Evolutionary conservation across 1,140 invertebrate genomes (phyloP), one percentile per base, ranked within the genome.

Genomic region (Campoletis sonorensis): DNA sequence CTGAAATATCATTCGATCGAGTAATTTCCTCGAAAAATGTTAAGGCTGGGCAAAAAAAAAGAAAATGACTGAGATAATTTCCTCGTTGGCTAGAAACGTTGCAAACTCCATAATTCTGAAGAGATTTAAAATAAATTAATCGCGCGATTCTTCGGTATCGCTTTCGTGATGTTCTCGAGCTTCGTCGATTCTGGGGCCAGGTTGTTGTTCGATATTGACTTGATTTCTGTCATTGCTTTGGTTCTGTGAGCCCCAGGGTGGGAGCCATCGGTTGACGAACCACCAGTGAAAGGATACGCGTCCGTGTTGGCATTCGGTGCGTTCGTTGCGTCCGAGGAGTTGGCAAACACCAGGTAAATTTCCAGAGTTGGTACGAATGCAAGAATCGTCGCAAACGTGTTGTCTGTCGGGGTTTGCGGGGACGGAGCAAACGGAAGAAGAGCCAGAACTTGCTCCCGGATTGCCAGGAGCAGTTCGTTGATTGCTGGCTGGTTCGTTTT

Each of bases 341-440:
- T 90, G 89, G 79, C 86, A 91, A 61, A 88, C 86, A 0, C 88
- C 88, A 0, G 88, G 77, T 1, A 84, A n/a, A 64, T 85, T 87
- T 3, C 86, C 80, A 1, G 84, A 83, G 33, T 89, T 89, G 75
- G 88, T 87, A 30, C 90, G 88, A 7, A 91, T 90, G 40, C 90
- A 92, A 2, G 90, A 92, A 81, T 92, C 90, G 61, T 92, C 90
- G 71, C 90, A 91, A 0, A 86, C 88, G 37, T 91, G 90, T 58
- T 89, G 89, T 16, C 89, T 88, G 23, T 86, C 84, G 10, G 84
- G 51, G 3, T 83, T 82, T 23, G 82, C 81, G 45, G 79, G 80
- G 30, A 82, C 81, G 0, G 82, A 73, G 54, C 84, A 88, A 45
- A 86, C 82, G 4, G 85, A 54, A 15, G 73, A 79, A 33, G 81